Base-by-base conservation (phyloP, 2,888 invertebrate genomes). In the Drosophila subquinaria region DNA sequence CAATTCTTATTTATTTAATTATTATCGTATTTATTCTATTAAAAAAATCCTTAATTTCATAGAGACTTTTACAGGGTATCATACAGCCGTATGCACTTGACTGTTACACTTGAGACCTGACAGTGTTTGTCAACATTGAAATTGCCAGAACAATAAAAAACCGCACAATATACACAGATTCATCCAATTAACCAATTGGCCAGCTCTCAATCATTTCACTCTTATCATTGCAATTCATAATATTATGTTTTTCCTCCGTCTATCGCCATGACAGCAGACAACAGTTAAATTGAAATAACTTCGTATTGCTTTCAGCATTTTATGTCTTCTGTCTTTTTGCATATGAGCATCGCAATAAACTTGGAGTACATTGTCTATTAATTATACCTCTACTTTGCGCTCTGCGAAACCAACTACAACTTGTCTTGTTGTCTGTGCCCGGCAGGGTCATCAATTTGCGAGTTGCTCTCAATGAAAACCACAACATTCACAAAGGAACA, bases 231-330 rank as follows among this genome's bases (percentile, higher is more conserved):
- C 42, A 51, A 60, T 42, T 17, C 33, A 61, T 33, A 51, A 61
- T 33, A 51, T 36, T 42, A 33, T 51, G 42, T 52, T 43, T 30
- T 40, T 15, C 15, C 27, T 23, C 2, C 42, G 61, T 62, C 61
- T 62, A 62, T 52, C 23, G 35, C 38, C 52, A 52, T 62, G 61
- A 30, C 61, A 45, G 51, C 52, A 62, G 61, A 62, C 61, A 45
- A 23, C 15, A 42, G 20, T 35, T 42, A 33, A 61, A 35, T 61
- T 42, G 42, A 51, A 20, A 51, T 51, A 43, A 61, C 42, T 33
- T 50, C 27, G 30, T 40, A n/a, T 50, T 17, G 11, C 13, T 59
- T 50, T 40, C 38, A 47, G n/a, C 11, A 13, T n/a, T 27, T 38
- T 56, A n/a, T 33, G 3, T 23, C 13, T 2, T n/a, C 36, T 4